These are phyloP conservation scores for Passer domesticus DNA, from an alignment of 2,113 vertebrate genomes.

Conservation along the genomic window DNA sequence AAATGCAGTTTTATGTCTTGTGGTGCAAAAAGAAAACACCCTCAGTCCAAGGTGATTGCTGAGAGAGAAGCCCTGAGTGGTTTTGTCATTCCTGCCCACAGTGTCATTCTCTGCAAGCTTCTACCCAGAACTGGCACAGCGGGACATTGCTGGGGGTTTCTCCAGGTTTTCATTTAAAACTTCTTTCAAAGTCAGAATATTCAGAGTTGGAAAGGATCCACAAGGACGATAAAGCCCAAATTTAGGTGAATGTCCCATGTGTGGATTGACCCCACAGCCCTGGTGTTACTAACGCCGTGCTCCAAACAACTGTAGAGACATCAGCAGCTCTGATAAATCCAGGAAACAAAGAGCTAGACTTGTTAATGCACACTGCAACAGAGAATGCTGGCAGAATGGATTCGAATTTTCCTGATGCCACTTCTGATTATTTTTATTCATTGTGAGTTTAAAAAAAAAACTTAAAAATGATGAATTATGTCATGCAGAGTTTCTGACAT, in stretches of 20 bases:
- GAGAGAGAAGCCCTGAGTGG: neutral
- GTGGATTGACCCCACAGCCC: neutral
- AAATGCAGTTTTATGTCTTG: slow-evolving; percentile 34
- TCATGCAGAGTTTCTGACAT: neutral
- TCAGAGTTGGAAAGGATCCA: neutral
- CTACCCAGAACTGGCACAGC: neutral
- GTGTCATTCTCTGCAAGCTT: neutral
- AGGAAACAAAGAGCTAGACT: neutral
- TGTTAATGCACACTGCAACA: neutral
- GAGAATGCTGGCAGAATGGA: neutral
- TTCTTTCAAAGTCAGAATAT: neutral
- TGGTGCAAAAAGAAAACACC: neutral
- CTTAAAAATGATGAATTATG: neutral
- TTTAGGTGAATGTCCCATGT: neutral
- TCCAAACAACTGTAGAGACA: neutral
- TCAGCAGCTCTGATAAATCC: neutral
- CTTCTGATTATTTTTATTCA: neutral
- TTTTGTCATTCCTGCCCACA: neutral
- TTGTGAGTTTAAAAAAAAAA: neutral
- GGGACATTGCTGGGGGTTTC: neutral
- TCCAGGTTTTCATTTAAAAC: neutral
- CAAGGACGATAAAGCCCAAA: accelerated
- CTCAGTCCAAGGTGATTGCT: slow-evolving; percentile 24
- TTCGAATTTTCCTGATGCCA: neutral
- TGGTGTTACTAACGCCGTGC: neutral